A percentile compares a stretch with the other conserved stretches of the same genome.
Evolutionary conservation across 2,797 vertebrate species (phyloP).

Genomic region (Coilia nasus): DNA sequence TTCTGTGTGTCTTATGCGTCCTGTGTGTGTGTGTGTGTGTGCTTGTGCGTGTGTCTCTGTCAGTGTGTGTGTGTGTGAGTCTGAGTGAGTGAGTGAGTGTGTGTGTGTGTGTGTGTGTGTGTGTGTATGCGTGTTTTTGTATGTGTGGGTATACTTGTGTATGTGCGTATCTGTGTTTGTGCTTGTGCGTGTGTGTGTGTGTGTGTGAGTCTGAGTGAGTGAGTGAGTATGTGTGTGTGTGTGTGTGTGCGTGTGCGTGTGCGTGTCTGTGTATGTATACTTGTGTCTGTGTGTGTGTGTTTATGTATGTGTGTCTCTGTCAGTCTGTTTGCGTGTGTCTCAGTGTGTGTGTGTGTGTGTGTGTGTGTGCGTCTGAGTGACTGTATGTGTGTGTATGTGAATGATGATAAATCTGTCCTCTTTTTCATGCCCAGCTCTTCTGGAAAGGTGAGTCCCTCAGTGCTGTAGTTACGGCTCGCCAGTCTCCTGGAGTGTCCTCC

Average conservation of each 20-base stretch:
- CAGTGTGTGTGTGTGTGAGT: no score
- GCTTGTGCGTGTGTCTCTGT: no score
- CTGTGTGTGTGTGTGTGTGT: not conserved
- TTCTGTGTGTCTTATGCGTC: no score
- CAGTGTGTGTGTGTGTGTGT: no score
- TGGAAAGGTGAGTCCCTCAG: constrained; percentile 30
- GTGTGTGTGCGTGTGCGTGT: not conserved
- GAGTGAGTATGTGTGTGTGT: not conserved
- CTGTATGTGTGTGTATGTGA: not conserved
- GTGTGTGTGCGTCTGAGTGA: not conserved
- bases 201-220: not conserved
- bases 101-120: no score
- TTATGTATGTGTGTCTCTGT: not conserved
- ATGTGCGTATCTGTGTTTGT: no score
- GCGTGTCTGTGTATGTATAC: no score
- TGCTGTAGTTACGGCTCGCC: not conserved
- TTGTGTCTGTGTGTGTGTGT: no score
- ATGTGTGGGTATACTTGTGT: no score
- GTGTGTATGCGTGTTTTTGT: no score
- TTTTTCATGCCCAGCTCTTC: not conserved
- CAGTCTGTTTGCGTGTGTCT: not conserved
- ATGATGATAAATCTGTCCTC: not conserved
- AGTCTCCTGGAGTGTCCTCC: not conserved
- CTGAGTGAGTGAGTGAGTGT: no score
- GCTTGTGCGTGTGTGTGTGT: not conserved